Conservation (phyloP, 23 tunicate genomes). For the Ciona savignyi region DNA sequence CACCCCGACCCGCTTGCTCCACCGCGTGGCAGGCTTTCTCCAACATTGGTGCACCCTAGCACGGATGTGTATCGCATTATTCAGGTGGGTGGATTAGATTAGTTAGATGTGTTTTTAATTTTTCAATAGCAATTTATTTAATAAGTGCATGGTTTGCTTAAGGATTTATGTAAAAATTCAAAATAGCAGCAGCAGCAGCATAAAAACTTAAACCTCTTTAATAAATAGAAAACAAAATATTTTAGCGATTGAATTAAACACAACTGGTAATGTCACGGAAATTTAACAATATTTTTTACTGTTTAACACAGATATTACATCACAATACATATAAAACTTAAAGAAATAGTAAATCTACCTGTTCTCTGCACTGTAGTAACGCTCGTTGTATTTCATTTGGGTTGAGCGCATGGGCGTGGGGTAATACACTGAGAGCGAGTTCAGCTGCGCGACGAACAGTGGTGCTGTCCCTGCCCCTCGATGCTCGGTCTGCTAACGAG, state of each 20-base stretch:
- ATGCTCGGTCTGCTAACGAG: constrained; percentile 83
- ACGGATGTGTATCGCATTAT: no score
- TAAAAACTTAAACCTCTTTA: no score
- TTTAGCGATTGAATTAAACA: no score
- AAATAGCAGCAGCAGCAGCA: no score
- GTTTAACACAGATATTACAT: background rate
- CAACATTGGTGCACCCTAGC: constrained; percentile 72
- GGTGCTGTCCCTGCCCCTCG: constrained; percentile 85
- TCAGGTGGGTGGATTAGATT: no score
- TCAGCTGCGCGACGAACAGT: constrained; percentile 87
- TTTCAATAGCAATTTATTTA: no score
- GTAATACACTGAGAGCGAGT: constrained; percentile 71
- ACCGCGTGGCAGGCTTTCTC: constrained; percentile 93
- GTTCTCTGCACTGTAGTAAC: constrained; percentile 77
- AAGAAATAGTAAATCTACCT: constrained; percentile 27
- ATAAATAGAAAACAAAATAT: no score
- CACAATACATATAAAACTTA: background rate
- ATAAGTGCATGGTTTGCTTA: no score
- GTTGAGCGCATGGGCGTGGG: constrained; percentile 85
- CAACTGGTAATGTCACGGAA: no score
- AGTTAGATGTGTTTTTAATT: no score
- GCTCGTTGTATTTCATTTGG: constrained; percentile 85
- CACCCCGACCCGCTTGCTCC: constrained; percentile 92
- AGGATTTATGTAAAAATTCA: no score
- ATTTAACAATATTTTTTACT: no score